Evolutionary conservation across 2,113 vertebrate genomes (phyloP), one percentile per base, ranked within the genome.

Genomic region (Xiphias gladius): DNA sequence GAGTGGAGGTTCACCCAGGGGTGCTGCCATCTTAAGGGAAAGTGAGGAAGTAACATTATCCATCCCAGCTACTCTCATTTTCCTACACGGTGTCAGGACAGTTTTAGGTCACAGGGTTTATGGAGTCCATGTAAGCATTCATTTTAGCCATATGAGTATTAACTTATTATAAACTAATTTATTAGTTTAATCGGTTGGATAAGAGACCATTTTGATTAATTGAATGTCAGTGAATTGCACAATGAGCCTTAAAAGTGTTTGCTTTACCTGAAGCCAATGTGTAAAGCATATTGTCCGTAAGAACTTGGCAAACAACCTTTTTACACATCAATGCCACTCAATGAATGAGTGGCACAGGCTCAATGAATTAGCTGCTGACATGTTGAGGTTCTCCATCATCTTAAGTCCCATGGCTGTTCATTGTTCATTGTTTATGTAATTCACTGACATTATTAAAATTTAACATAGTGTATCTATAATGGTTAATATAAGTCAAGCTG

Each of bases 1-100:
- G 61, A 43, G 4, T 5, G 20, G 75, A 26, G 4, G 39, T 16
- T 16, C 68, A 61, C 35, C 61, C 52, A 66, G 50, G 46, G 57
- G 35, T 74, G 70, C 41, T 79, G 64, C 26, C 58, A 22, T 50
- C 58, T 32, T 14, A 11, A 52, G 70, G 75, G 24, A 52, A 13
- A 64, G 62, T 28, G 22, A 37, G 54, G 75, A 57, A 71, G 26
- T 61, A 35, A 48, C 7, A 37, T 19, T 17, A 62, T 65, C 37
- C 11, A 35, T 61, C 7, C 11, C 16, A 12, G 28, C 13, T 41
- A 7, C 1, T 17, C 20, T 69, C 11, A 26, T n/a, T 54, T 69
- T 30, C 55, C 41, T 28, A 2, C 46, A 32, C 22, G 50, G 17
- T 61, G 61, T 59, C 19, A 20, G 6, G 3, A 3, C 35, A 35